phyloP scores from a whole-genome alignment of 2,113 vertebrate genomes.

The Takifugu flavidus region DNA sequence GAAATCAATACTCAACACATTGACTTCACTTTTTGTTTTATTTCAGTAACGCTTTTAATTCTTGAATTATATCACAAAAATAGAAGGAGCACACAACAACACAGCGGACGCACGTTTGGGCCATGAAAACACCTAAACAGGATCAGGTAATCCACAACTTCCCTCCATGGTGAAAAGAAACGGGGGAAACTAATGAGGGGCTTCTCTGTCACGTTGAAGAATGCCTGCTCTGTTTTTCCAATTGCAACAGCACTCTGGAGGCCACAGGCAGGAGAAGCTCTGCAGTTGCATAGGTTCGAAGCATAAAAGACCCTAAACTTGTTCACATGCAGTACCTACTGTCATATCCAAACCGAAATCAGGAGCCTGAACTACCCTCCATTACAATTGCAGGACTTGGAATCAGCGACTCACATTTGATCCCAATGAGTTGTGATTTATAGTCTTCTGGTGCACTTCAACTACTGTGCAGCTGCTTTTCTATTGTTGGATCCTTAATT shows the following conservation, averaged over 20 bases:
- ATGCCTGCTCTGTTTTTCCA: slow-evolving; percentile 46
- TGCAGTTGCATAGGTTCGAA: slow-evolving; percentile 76
- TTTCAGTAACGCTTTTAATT: slow-evolving; percentile 72
- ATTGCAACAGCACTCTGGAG: slow-evolving; percentile 50
- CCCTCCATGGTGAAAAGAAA: slow-evolving; percentile 55
- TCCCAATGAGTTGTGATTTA: too few relatives aligned
- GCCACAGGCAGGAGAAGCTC: slow-evolving; percentile 56
- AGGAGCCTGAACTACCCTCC: not conserved
- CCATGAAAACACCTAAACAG: slow-evolving; percentile 63
- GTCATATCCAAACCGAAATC: not conserved
- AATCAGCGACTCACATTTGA: too few relatives aligned
- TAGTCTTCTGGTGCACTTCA: too few relatives aligned
- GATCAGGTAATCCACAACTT: slow-evolving; percentile 48
- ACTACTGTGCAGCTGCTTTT: too few relatives aligned
- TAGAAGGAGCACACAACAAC: slow-evolving; percentile 70
- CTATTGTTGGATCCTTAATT: too few relatives aligned
- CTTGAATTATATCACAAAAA: slow-evolving; percentile 76
- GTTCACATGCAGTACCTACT: slow-evolving; percentile 31
- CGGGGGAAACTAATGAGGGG: slow-evolving; percentile 34
- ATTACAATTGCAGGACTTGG: too few relatives aligned
- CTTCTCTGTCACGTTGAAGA: slow-evolving; percentile 53
- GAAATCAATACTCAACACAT: slow-evolving; percentile 50
- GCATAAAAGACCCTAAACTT: not conserved
- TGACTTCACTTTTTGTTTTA: slow-evolving; percentile 79
- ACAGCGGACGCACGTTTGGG: slow-evolving; percentile 55